Evolutionary conservation across 1,140 invertebrate genomes (phyloP), one percentile per base, ranked within the genome.

Genomic region (Drosophila pseudoobscura): DNA sequence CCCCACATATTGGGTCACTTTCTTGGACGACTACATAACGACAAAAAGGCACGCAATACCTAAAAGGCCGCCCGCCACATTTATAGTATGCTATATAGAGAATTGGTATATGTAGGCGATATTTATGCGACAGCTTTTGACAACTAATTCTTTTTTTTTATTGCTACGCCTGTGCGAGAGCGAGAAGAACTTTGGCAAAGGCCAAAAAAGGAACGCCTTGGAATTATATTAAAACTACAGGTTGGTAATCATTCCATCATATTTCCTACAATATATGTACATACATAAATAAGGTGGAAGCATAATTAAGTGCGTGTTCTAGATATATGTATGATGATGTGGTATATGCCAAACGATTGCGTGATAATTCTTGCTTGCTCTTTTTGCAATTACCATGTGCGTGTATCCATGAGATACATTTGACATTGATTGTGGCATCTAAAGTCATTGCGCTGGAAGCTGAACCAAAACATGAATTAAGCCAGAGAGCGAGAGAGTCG

Each of bases 41-140:
- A 47, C 56, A 54, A 6, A 54, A 13, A 72, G 49, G 26, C 80
- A 84, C 82, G 80, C 80, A 65, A 83, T 70, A 69, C 47, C 53
- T 49, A 60, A 53, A 35, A 35, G 49, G 43, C 20, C 24, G 2
- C 0, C 50, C 22, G 9, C n/a, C 57, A 41, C 50, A 65, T 57
- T 54, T 20, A 53, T 35, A 55, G 7, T 63, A 55, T 59, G 15
- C 45, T 68, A 73, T 74, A 77, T 78, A 57, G 11, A 9, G 29
- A 58, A 62, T 72, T 52, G 66, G 57, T 79, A 60, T 77, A 68
- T 75, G 58, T 64, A 54, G 66, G 64, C 70, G 61, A 71, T 77
- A 87, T 85, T 85, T 87, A 78, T 87, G 82, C 75, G 61, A 65
- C 78, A 58, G 55, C 51, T 65, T 78, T 63, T 75, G 69, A 80